phyloP scores from a whole-genome alignment of 2,888 invertebrate species.

The Diloba caeruleocephala region DNA sequence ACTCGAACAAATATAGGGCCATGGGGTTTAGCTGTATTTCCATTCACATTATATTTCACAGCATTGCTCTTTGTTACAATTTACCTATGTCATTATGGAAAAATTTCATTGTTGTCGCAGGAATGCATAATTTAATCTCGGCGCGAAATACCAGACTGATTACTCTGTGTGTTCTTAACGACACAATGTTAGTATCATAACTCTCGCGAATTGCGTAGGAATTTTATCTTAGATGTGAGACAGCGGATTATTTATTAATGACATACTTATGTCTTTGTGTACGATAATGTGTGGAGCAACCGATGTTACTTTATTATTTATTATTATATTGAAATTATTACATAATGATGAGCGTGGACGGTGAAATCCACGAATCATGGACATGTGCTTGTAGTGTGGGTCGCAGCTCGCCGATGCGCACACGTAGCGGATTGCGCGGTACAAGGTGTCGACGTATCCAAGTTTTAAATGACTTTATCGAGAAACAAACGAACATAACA shows the following conservation, averaged over 20 bases:
- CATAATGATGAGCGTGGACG: slow-evolving; percentile 61
- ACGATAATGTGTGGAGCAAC: slow-evolving; percentile 64
- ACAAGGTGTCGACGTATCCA: slow-evolving; percentile 52
- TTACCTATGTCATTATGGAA: slow-evolving; percentile 54
- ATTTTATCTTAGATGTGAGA: slow-evolving; percentile 71
- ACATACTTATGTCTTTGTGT: slow-evolving; percentile 63
- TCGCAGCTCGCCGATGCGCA: not conserved
- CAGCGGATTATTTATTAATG: slow-evolving; percentile 66
- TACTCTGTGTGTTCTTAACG: slow-evolving; percentile 63
- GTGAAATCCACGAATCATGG: slow-evolving; percentile 61
- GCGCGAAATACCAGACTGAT: slow-evolving; percentile 65
- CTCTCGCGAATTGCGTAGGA: slow-evolving; percentile 66
- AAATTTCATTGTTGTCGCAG: slow-evolving; percentile 52
- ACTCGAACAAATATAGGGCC: slow-evolving; percentile 13
- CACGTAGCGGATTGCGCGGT: slow-evolving; percentile 11
- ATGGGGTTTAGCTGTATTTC: slow-evolving; percentile 10
- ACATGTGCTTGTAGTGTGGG: slow-evolving; percentile 28
- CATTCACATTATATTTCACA: too few species aligned
- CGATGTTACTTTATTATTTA: slow-evolving; percentile 67
- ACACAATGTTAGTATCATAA: slow-evolving; percentile 56
- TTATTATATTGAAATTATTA: slow-evolving; percentile 70
- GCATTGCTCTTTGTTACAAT: slow-evolving; percentile 42
- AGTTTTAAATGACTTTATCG: slow-evolving; percentile 72
- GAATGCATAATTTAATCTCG: slow-evolving; percentile 61
- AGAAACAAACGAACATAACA: slow-evolving; percentile 65